phyloP scores from a whole-genome alignment of 2,888 invertebrate species.

The Agrilus biguttatus region DNA sequence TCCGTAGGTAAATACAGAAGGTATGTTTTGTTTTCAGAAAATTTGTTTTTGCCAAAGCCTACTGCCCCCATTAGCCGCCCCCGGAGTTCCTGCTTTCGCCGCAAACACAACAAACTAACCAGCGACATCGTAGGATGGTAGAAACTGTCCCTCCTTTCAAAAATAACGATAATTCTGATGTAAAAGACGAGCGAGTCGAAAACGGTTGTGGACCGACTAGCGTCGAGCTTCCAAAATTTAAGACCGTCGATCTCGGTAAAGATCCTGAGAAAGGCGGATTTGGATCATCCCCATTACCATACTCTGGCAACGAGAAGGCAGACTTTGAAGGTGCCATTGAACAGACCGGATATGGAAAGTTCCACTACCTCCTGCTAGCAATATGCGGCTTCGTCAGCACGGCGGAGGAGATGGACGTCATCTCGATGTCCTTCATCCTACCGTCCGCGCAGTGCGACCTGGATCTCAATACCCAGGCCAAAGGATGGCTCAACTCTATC shows the following conservation, averaged over 20 bases:
- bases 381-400: constrained; percentile 90
- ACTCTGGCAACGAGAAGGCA: constrained; percentile 47
- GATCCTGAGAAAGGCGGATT: constrained; percentile 49
- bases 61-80: constrained; percentile 27
- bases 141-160: constrained; percentile 73
- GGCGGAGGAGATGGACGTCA: constrained; percentile 92
- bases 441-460: constrained; percentile 90
- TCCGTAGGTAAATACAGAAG: neutral
- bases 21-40: constrained; percentile 19
- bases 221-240: constrained; percentile 24
- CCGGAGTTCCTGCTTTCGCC: constrained; percentile 9
- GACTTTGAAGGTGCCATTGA: constrained; percentile 82
- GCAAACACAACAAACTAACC: constrained; percentile 12
- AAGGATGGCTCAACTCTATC: constrained; percentile 58
- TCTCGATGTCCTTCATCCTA: constrained; percentile 87
- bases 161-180: constrained; percentile 65
- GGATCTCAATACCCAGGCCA: constrained; percentile 68
- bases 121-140: constrained; percentile 65
- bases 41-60: constrained; percentile 19
- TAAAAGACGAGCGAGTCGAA: constrained; percentile 66
- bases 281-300: too few species aligned
- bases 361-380: constrained; percentile 77
- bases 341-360: constrained; percentile 75
- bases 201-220: constrained; percentile 67
- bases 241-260: constrained; percentile 20